A percentile compares a stretch with the other conserved stretches of the same genome.
These are phyloP conservation scores for Glaucomys volans DNA, from an alignment of 2,113 vertebrate genomes.

Conservation along the genomic window DNA sequence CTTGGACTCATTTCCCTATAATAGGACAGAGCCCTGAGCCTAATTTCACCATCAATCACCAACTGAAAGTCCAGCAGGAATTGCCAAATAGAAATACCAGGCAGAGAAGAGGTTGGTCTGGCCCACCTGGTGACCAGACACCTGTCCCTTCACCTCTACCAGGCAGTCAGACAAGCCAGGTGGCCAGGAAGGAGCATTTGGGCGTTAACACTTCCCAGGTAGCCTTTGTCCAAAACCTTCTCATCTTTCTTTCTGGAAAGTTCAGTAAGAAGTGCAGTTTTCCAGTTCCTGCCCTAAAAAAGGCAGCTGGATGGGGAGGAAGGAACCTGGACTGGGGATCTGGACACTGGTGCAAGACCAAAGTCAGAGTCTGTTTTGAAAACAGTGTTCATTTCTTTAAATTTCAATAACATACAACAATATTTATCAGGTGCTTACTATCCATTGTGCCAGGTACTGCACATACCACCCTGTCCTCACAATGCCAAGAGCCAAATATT, in stretches of 20 bases:
- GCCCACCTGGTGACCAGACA: too few relatives aligned
- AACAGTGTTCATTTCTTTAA: background rate
- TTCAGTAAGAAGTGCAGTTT: background rate
- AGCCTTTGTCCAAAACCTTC: background rate
- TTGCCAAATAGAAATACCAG: background rate
- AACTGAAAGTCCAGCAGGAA: background rate
- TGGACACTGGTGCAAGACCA: background rate
- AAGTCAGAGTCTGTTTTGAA: background rate
- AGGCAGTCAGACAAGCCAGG: background rate
- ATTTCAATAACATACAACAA: background rate
- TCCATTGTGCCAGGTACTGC: fast-evolving
- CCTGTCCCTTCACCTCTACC: background rate
- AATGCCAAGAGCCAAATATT: background rate
- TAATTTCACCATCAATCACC: background rate
- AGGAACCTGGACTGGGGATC: background rate
- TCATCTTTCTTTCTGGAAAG: background rate
- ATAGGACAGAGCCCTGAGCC: background rate
- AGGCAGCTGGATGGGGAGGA: background rate
- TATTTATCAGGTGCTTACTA: background rate
- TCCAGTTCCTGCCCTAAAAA: background rate
- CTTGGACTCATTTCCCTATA: background rate
- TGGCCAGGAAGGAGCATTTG: background rate
- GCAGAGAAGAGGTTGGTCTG: background rate
- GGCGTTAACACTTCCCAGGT: background rate
- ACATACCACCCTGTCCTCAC: background rate